These are phyloP conservation scores for Daubentonia madagascariensis DNA, from an alignment of 2,113 vertebrate genomes.

Conservation along the genomic window DNA sequence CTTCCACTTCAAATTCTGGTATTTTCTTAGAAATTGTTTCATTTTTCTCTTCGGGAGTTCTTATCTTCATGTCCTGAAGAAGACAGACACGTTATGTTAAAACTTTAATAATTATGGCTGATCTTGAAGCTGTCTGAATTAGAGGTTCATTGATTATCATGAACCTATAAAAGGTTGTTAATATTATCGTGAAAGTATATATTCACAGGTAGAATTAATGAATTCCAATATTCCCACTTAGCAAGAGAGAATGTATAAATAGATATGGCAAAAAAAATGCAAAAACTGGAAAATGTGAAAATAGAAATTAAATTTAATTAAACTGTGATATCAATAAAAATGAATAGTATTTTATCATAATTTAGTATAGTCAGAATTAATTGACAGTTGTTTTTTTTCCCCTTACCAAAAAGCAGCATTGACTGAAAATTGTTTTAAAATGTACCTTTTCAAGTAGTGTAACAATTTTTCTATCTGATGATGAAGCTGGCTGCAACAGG, in stretches of 20 bases:
- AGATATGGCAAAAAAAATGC: not conserved
- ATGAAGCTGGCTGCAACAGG: not conserved
- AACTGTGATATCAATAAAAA: slow-evolving; percentile 19
- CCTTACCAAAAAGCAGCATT: not conserved
- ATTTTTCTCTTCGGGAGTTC: not conserved
- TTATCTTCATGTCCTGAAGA: slow-evolving; percentile 50
- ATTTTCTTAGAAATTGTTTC: not conserved
- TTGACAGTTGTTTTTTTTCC: slow-evolving; percentile 5
- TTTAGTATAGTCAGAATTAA: slow-evolving; percentile 16
- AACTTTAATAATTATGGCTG: not conserved
- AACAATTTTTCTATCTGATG: not conserved
- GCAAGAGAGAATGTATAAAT: not conserved
- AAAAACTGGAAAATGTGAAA: slow-evolving; percentile 21
- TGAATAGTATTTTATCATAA: not conserved
- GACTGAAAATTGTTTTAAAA: slow-evolving; percentile 40
- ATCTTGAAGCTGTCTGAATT: not conserved
- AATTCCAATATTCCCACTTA: slow-evolving; percentile 23
- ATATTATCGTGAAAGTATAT: not conserved
- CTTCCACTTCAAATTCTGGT: slow-evolving; percentile 26
- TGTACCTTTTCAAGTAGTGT: slow-evolving; percentile 74
- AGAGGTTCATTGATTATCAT: not conserved
- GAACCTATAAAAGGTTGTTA: not conserved
- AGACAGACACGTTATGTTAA: not conserved
- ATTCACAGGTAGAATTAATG: not conserved
- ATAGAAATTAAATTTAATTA: not conserved